Conservation (phyloP, 2,113 vertebrate genomes). For the Colius striatus region DNA sequence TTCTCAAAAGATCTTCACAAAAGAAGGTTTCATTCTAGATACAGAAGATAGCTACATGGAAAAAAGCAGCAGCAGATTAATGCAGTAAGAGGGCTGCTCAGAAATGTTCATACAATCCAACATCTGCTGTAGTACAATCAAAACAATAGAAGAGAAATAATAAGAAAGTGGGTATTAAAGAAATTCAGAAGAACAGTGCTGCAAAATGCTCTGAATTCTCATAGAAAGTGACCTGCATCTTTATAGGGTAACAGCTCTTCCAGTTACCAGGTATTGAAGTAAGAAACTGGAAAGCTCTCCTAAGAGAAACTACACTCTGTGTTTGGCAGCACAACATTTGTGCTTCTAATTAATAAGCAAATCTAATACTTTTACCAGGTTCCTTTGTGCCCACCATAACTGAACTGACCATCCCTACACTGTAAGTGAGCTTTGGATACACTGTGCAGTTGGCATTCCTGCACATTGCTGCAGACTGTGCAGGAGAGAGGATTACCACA, state of each 20-base stretch:
- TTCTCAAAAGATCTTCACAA: slow-evolving; percentile 13
- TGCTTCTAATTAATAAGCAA: neutral
- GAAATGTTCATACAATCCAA: neutral
- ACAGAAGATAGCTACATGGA: neutral
- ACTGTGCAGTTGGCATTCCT: neutral
- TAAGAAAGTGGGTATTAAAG: neutral
- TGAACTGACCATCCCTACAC: neutral
- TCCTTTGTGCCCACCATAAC: neutral
- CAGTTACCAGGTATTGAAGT: neutral
- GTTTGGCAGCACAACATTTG: neutral
- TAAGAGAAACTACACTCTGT: neutral
- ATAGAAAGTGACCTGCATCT: neutral
- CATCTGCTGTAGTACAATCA: neutral
- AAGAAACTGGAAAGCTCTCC: neutral
- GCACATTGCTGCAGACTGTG: neutral
- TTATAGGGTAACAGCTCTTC: neutral
- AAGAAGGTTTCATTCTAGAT: neutral
- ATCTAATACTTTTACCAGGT: neutral
- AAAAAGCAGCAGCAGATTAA: slow-evolving; percentile 1
- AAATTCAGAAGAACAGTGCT: neutral
- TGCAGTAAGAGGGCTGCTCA: neutral
- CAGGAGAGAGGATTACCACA: neutral
- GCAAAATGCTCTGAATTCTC: neutral
- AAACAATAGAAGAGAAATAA: neutral
- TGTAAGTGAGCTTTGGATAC: neutral